Base-by-base conservation (phyloP, 2,888 invertebrate genomes). In the Gibbula magus region DNA sequence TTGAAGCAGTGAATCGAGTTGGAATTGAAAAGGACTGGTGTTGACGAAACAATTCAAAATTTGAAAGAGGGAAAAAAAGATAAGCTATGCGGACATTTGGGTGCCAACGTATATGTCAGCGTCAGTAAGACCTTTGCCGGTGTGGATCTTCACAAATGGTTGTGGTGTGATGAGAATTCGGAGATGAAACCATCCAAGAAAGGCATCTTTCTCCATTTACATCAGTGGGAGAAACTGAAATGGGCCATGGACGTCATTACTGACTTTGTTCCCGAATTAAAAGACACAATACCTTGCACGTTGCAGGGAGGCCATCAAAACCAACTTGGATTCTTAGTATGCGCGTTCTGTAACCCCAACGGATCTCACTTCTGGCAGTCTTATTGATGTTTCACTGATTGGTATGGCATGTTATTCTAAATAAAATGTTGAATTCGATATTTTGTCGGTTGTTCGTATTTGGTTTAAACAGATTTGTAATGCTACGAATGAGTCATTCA, bases 91-190 rank as follows among this genome's bases (percentile, higher is more conserved):
- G n/a, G 20, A 39, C 74, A 74, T 45, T 18, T 74, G n/a, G 74
- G 74, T 22, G 39, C 74, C 25, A 74, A 74, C 45, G 39, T 18
- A 10, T 45, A 74, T 18, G 74, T 51, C 10, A n/a, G 20, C 20
- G 45, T 74, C 20, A 25, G 18, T 8, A 45, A 35, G 45, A 45
- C 4, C 7, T 45, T 74, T 29, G 74, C 74, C 20, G 74, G 74
- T 20, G 74, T 74, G 51, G 74, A 74, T 51, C 18, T 74, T 16
- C 74, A 45, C 10, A 35, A 74, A n/a, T 74, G 74, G 74, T 74
- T 45, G 74, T 74, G 74, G 39, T 74, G 74, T 74, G 35, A 45
- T 2, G 45, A 45, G n/a, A 7, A 4, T 25, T 39, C 32, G 51
- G 20, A n/a, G 32, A 39, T 45, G 39, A 45, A 74, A 51, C 74